phyloP scores from a whole-genome alignment of 2,888 invertebrate species.

The Diaphora mendica region DNA sequence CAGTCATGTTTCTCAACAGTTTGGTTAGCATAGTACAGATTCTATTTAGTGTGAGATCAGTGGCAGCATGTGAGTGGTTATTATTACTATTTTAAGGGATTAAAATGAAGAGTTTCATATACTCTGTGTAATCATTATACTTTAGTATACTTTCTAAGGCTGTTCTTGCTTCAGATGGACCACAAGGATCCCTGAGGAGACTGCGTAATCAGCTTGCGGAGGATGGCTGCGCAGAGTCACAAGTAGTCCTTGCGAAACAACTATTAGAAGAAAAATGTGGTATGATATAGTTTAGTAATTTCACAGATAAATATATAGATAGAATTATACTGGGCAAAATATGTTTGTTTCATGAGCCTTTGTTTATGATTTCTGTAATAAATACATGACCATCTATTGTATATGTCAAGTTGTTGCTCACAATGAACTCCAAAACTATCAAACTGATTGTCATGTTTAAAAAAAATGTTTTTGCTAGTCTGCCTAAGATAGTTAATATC shows the following conservation, averaged over 20 bases:
- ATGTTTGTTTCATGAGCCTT: too few relatives aligned
- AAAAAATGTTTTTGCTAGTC: background rate
- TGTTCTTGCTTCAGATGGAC: conserved; percentile 86
- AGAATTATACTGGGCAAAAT: too few relatives aligned
- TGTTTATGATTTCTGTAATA: too few relatives aligned
- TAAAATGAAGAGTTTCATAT: too few relatives aligned
- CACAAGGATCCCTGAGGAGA: conserved; percentile 88
- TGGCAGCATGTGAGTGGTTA: background rate
- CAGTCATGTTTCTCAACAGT: too few relatives aligned
- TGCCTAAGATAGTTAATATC: too few relatives aligned
- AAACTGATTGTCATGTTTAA: too few relatives aligned
- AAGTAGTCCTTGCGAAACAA: conserved; percentile 94
- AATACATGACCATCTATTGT: too few relatives aligned
- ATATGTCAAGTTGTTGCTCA: too few relatives aligned
- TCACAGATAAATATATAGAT: background rate
- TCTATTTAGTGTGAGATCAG: background rate
- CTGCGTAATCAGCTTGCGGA: conserved; percentile 92
- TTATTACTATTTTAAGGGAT: too few relatives aligned
- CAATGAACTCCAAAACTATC: too few relatives aligned
- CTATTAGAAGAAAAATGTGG: conserved; percentile 92
- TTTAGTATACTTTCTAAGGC: conserved; percentile 60
- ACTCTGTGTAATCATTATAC: background rate
- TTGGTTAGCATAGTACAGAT: background rate
- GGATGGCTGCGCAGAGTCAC: conserved; percentile 96
- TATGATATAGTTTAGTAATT: conserved; percentile 64